A percentile compares a stretch with the other conserved stretches of the same genome.
These are phyloP conservation scores for Linyphia triangularis DNA, from an alignment of 2,888 invertebrate species.

Conservation along the genomic window DNA sequence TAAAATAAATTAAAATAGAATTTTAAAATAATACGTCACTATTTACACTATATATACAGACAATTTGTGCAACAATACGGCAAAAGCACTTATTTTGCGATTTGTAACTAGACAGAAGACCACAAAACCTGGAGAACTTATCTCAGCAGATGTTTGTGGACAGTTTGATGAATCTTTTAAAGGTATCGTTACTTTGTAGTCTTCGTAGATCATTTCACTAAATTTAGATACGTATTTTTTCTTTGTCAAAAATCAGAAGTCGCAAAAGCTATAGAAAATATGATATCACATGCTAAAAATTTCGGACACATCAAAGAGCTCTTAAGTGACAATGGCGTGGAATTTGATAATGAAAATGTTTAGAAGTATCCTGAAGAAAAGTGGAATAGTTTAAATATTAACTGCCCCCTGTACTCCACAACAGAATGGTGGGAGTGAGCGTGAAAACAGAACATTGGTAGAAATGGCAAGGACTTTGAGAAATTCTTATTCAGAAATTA, in stretches of 20 bases:
- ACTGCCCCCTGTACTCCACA: conserved; percentile 70
- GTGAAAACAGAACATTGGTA: no score
- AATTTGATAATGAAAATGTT: conserved; percentile 52
- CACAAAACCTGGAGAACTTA: no score
- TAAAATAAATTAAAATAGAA: no score
- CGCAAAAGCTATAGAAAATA: not conserved
- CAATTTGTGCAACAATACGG: no score
- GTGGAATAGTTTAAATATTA: conserved; percentile 59
- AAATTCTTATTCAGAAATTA: not conserved
- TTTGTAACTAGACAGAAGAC: no score
- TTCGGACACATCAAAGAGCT: conserved; percentile 33
- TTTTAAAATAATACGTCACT: no score
- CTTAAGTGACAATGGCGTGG: conserved; percentile 49
- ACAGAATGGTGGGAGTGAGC: conserved; percentile 75
- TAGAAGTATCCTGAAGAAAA: conserved; percentile 23
- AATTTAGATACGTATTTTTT: conserved; percentile 64
- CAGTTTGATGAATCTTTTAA: conserved; percentile 26
- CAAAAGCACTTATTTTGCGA: no score
- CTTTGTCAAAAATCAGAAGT: conserved; percentile 27
- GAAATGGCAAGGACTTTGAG: conserved; percentile 37
- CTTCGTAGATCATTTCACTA: conserved; percentile 71
- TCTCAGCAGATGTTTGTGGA: no score
- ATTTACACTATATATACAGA: no score
- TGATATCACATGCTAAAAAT: not conserved
- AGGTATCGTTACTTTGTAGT: conserved; percentile 65